Base-by-base conservation (phyloP, 2,113 vertebrate genomes). In the Mormoops blainvillei region DNA sequence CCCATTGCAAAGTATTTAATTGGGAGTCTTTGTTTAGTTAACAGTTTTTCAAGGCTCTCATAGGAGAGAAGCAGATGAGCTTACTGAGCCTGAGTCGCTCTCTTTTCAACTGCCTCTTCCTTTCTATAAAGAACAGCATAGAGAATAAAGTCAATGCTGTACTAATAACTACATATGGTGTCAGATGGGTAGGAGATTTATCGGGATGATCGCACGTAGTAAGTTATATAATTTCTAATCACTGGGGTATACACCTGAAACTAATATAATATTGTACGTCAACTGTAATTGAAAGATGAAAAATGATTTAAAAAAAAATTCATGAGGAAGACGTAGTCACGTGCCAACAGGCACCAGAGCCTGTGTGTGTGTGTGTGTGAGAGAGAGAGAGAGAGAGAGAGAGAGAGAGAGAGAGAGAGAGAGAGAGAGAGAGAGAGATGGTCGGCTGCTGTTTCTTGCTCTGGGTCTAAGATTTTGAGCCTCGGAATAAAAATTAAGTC, bases 301-400 rank as follows among this genome's bases (percentile, higher is more conserved):
- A 68, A 68, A 68, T 68, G n/a, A 68, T 68, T 68, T 67, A 52
- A 52, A 56, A 28, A 16, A 43, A 74, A 7, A 45, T 45, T 78
- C 33, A 41, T 0, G 0, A 11, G 7, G 5, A 26, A 61, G 31
- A 12, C 0, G 0, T 2, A 24, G 56, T 20, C 50, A 38, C 0
- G 0, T 16, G 63, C 41, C 43, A 50, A 28, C 14, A 13, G 26
- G 73, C 33, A 43, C 19, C 28, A 81, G 19, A 68, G 38, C 65
- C 31, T 6, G 10, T 71, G 20, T n/a, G n/a, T n/a, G n/a, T n/a
- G n/a, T n/a, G n/a, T n/a, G n/a, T n/a, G n/a, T n/a, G n/a, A n/a
- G n/a, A n/a, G n/a, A n/a, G n/a, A n/a, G n/a, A n/a, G n/a, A n/a
- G n/a, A 43, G 12, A 68, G 63, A 33, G 31, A 33, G 31, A n/a